Evolutionary conservation across 2,113 vertebrate genomes (phyloP).

Genomic region (Drymodes brunneopygia): DNA sequence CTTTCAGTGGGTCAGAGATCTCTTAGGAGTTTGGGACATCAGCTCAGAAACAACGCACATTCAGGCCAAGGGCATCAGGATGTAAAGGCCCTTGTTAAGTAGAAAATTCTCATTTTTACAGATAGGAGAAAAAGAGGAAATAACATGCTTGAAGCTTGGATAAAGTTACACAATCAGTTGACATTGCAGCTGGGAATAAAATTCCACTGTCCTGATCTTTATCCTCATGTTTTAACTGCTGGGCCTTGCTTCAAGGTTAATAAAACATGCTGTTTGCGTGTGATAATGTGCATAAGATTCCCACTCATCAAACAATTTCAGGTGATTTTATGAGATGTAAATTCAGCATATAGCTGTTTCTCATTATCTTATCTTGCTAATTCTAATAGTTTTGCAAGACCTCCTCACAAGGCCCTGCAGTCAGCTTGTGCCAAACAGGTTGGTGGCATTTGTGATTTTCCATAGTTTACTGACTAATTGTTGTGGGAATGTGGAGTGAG

Average conservation of each 20-base stretch:
- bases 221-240: background rate
- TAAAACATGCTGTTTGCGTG: background rate
- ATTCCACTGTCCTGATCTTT: constrained; percentile 5
- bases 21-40: background rate
- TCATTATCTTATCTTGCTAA: background rate
- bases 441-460: background rate
- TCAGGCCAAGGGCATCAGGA: background rate
- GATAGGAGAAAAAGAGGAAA: constrained; percentile 1
- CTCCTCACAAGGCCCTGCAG: background rate
- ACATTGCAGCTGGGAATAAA: background rate
- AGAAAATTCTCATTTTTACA: background rate
- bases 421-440: background rate
- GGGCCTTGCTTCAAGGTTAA: constrained; percentile 37
- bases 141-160: background rate
- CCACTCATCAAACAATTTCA: background rate
- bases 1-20: background rate
- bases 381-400: background rate
- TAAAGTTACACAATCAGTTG: background rate
- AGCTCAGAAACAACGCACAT: accelerated
- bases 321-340: background rate
- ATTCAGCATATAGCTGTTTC: background rate
- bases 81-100: background rate
- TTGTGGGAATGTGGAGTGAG: background rate
- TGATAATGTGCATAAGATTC: background rate
- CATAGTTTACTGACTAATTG: background rate